Base-by-base conservation (phyloP, 1,140 invertebrate genomes). In the Megalonaias nervosa region DNA sequence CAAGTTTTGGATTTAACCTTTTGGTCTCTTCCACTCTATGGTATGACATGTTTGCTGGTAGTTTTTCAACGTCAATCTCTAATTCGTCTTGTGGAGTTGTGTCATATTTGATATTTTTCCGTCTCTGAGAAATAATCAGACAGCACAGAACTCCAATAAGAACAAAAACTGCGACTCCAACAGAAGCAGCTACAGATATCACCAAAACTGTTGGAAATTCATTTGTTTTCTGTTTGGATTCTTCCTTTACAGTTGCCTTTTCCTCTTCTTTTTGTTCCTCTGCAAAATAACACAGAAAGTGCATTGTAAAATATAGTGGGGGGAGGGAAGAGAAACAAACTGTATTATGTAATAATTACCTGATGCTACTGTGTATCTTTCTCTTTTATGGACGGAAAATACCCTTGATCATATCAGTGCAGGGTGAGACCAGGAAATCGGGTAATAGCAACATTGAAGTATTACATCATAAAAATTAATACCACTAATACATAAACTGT, bases 21-120 rank as follows among this genome's bases (percentile, higher is more conserved):
- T 75, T 73, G 23, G 79, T 81, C 23, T 84, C 83, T 31, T 81
- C 84, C 23, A 87, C 71, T 73, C 93, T 94, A 82, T 97, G 96
- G 88, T 97, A 98, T 61, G 96, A 95, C 67, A 95, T 92, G 88
- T 98, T 98, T 74, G 94, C 95, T 1, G 96, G 96, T 15, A 98
- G 90, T 91, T 97, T 97, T 85, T 96, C 94, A 68, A 98, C 92
- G 90, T 98, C 97, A 83, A 98, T 97, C 77, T 94, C 94, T 3
- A 95, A 58, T 58, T 89, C 86, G 57, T 90, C 85, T 69, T 87
- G 84, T 19, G 89, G 92, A 9, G 94, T 93, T 19, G 93, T 91
- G 85, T 94, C 94, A 75, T 95, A 96, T 17, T 94, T 93, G 13
- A 92, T 91, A 3, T 78, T 78, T 79, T 92, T 90, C 72, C 93